These are phyloP conservation scores for Garrulus glandarius DNA, from an alignment of 2,797 vertebrate species.

Conservation along the genomic window DNA sequence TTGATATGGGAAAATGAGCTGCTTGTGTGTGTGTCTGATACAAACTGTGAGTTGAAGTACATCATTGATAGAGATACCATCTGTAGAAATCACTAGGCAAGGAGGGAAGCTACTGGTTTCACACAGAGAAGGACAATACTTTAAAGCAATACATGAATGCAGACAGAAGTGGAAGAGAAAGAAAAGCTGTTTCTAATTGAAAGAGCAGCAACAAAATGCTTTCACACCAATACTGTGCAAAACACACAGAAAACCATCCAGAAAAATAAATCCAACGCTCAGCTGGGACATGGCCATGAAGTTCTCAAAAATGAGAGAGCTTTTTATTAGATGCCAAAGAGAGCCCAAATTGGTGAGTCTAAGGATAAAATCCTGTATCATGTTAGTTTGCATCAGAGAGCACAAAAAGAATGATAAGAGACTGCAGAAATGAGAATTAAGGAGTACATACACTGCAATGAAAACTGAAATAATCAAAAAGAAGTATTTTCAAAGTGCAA, in stretches of 20 bases:
- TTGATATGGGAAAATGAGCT: constrained; percentile 7
- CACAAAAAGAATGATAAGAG: background rate
- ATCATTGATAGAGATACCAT: background rate
- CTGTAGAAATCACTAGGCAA: background rate
- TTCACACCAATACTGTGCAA: background rate
- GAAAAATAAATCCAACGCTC: background rate
- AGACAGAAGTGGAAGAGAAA: background rate
- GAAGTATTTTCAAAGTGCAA: background rate
- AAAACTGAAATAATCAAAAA: background rate
- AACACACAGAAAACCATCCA: background rate
- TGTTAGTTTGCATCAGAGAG: background rate
- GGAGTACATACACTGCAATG: background rate
- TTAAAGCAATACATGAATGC: background rate
- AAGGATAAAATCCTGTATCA: background rate
- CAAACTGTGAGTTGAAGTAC: background rate
- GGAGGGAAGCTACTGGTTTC: background rate
- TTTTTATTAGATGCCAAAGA: background rate
- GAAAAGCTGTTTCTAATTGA: background rate
- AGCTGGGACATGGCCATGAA: background rate
- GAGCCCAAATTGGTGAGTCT: background rate
- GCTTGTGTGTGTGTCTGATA: background rate
- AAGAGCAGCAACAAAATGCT: background rate
- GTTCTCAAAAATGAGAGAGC: background rate
- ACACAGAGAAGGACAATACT: background rate
- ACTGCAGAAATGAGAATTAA: background rate